Evolutionary conservation across 2,113 vertebrate genomes (phyloP).

Genomic region (Psittacara wagleri): DNA sequence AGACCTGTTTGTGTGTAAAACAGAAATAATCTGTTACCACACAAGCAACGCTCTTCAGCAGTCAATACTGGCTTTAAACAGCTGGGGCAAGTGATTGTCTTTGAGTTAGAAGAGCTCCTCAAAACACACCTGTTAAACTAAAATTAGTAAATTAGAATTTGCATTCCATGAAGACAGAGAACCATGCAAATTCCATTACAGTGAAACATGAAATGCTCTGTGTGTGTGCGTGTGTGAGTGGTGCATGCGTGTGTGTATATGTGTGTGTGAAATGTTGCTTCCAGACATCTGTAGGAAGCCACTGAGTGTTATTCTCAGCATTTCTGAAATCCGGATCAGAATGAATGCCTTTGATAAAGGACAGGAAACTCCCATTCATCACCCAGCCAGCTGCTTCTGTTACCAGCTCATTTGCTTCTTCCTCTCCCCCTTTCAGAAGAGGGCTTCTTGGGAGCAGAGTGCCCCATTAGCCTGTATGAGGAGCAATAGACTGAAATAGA

Average conservation of each 20-base stretch:
- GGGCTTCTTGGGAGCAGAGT: neutral
- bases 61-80: neutral
- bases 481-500: neutral
- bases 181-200: neutral
- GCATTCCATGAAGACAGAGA: neutral
- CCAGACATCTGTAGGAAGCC: conserved; percentile 35
- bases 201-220: fast-evolving
- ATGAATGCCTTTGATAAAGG: conserved; percentile 41
- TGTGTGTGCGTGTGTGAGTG: neutral
- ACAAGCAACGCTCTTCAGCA: neutral
- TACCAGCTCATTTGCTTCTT: conserved; percentile 18
- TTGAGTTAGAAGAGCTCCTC: neutral
- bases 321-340: conserved; percentile 12
- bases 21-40: neutral
- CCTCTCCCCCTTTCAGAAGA: neutral
- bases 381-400: conserved; percentile 24
- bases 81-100: neutral
- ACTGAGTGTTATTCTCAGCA: neutral
- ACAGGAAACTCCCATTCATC: conserved; percentile 31
- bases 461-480: neutral
- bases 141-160: neutral
- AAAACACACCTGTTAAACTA: neutral
- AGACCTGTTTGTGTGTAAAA: neutral
- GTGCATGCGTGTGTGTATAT: neutral
- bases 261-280: neutral